These are phyloP conservation scores for Archocentrus centrarchus DNA, from an alignment of 2,113 vertebrate genomes.

Conservation along the genomic window DNA sequence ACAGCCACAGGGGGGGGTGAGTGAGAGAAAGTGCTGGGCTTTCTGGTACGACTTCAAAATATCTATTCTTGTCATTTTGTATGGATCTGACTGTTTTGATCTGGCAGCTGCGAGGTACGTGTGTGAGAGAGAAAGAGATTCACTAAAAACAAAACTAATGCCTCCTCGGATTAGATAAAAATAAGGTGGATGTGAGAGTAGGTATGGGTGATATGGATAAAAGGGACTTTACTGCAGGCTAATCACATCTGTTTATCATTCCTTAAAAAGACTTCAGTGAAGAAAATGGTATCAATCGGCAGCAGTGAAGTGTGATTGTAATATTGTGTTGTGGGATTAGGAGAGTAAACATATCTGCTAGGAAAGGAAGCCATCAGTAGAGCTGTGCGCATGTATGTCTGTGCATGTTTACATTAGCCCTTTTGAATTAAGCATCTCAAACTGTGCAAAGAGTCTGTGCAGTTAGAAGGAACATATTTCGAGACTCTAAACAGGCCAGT, in stretches of 20 bases:
- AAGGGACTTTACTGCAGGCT: constrained; percentile 45
- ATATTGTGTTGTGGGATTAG: constrained; percentile 27
- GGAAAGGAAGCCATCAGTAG: neutral
- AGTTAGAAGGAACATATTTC: constrained; percentile 9
- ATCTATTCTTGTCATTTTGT: constrained; percentile 67
- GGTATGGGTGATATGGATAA: constrained; percentile 35
- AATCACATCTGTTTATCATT: constrained; percentile 56
- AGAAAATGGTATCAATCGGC: constrained; percentile 36
- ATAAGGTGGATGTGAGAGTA: constrained; percentile 24
- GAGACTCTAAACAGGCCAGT: constrained; percentile 38
- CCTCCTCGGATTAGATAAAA: constrained; percentile 43
- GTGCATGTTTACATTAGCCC: constrained; percentile 22
- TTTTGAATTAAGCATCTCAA: constrained; percentile 17
- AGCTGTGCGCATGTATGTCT: neutral
- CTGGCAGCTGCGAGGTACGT: constrained; percentile 63
- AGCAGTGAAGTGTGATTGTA: constrained; percentile 28
- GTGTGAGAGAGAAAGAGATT: constrained; percentile 15
- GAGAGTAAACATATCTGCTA: constrained; percentile 9
- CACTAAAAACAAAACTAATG: constrained; percentile 40
- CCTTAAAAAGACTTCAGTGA: constrained; percentile 20
- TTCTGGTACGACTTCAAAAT: constrained; percentile 70
- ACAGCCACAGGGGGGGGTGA: constrained; percentile 42
- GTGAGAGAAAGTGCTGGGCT: constrained; percentile 35
- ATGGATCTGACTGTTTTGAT: constrained; percentile 73
- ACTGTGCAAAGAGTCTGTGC: constrained; percentile 6